Percentiles rank a stretch among this genome's conserved stretches.
phyloP scores from a whole-genome alignment of 2,888 invertebrate species.

The Trichopoda pennipes region DNA sequence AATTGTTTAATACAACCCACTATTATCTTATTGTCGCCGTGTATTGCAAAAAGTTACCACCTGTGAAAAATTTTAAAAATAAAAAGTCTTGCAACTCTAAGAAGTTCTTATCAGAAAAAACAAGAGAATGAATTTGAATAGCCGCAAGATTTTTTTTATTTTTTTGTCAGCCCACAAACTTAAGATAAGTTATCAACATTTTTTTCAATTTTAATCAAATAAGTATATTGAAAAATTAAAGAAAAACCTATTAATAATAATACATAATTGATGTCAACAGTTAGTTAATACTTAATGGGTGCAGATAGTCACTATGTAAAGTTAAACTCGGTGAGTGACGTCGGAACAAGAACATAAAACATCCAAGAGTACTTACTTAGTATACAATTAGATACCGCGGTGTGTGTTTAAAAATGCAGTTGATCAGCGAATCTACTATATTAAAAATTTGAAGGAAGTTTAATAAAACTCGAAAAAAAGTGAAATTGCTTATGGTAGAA shows the following conservation, averaged over 20 bases:
- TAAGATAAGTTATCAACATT: background rate
- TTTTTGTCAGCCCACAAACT: too few species aligned
- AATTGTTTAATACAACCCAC: too few species aligned
- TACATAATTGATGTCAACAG: conserved; percentile 13
- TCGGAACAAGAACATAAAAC: conserved; percentile 58
- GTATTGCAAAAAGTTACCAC: conserved; percentile 7
- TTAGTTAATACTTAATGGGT: background rate
- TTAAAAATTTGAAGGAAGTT: conserved; percentile 30
- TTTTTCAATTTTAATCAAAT: background rate
- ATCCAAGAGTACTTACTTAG: conserved; percentile 44
- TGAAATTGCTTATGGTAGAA: conserved; percentile 54
- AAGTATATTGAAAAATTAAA: background rate
- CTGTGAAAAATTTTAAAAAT: background rate
- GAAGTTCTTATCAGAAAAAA: conserved; percentile 38
- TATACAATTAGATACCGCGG: conserved; percentile 33
- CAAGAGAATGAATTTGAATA: background rate
- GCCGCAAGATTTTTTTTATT: background rate
- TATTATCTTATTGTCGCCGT: background rate
- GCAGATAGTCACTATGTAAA: conserved; percentile 25
- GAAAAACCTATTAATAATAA: background rate
- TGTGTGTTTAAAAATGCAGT: conserved; percentile 25
- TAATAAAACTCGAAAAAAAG: conserved; percentile 42
- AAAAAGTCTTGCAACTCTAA: conserved; percentile 11
- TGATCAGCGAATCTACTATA: background rate
- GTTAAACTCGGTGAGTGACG: background rate